Percentiles rank a stretch among this genome's conserved stretches.
phyloP scores from a whole-genome alignment of 2,113 vertebrate species.

The Salvelinus fontinalis region DNA sequence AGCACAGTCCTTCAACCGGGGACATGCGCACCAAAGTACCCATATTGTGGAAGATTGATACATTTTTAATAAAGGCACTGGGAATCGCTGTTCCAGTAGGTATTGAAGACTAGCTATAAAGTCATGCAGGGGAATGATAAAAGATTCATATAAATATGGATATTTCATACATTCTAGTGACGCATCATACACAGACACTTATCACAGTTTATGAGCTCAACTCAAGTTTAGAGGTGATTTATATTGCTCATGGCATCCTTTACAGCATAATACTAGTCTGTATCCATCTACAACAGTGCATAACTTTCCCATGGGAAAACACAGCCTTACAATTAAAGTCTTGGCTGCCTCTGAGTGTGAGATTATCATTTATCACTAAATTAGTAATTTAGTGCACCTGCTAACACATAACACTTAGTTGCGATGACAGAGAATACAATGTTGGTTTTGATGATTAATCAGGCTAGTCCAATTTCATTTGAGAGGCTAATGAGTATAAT shows the following conservation, averaged over 20 bases:
- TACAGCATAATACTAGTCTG: background rate
- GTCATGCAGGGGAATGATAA: background rate
- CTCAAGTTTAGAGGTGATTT: no score
- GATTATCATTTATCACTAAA: constrained; percentile 50
- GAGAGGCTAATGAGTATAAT: no score
- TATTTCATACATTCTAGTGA: constrained; percentile 23
- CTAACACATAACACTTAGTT: no score
- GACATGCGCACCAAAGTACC: background rate
- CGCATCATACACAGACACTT: background rate
- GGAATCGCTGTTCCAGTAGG: background rate
- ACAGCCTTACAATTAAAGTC: constrained; percentile 18
- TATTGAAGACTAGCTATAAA: background rate
- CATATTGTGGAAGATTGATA: background rate
- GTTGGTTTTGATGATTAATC: no score
- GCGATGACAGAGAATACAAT: background rate
- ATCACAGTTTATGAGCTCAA: background rate
- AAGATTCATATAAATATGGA: background rate
- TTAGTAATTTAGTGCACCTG: background rate
- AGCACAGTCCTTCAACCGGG: background rate
- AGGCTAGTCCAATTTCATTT: no score
- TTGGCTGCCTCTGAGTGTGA: constrained; percentile 13
- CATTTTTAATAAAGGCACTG: background rate
- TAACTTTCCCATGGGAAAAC: background rate
- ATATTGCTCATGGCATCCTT: background rate
- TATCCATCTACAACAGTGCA: constrained; percentile 12